Percentiles rank a stretch among this genome's conserved stretches.
These are phyloP conservation scores for Dyspetes luteomarginatus DNA, from an alignment of 2,888 invertebrate species.

Conservation along the genomic window DNA sequence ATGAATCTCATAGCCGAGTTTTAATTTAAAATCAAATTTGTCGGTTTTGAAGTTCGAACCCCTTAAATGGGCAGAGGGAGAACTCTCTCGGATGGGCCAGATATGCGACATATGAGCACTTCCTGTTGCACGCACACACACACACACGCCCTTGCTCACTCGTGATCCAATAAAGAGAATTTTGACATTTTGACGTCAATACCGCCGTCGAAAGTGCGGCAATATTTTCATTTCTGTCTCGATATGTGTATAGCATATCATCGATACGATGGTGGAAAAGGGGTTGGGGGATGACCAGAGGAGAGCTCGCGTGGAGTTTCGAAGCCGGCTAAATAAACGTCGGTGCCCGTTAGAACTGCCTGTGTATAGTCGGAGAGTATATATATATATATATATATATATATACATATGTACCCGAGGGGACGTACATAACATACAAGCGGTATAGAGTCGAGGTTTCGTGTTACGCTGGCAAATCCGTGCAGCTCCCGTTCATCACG, in stretches of 20 bases:
- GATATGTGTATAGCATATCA: constrained; percentile 46
- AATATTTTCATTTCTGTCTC: constrained; percentile 62
- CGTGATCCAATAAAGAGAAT: constrained; percentile 63
- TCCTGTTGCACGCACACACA: constrained; percentile 26
- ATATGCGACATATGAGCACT: constrained; percentile 33
- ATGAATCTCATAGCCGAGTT: neutral
- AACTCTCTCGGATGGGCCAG: constrained; percentile 3
- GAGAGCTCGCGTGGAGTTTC: constrained; percentile 21
- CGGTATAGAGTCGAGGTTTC: constrained; percentile 67
- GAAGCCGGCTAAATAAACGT: constrained; percentile 63
- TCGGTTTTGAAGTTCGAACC: constrained; percentile 36
- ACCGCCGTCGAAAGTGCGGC: constrained; percentile 55
- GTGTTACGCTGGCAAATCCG: constrained; percentile 60
- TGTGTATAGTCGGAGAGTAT: neutral
- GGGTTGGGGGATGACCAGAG: constrained; percentile 5
- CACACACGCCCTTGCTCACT: constrained; percentile 23
- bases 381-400: neutral
- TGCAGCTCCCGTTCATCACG: constrained; percentile 78
- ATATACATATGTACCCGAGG: neutral
- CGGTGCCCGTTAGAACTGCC: constrained; percentile 40
- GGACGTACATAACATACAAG: constrained; percentile 73
- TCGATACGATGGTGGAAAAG: constrained; percentile 52
- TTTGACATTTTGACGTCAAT: constrained; percentile 64
- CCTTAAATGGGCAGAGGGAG: constrained; percentile 21
- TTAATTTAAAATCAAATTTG: constrained; percentile 40